These are phyloP conservation scores for Thomomys bottae DNA, from an alignment of 2,113 vertebrate species.

Conservation along the genomic window DNA sequence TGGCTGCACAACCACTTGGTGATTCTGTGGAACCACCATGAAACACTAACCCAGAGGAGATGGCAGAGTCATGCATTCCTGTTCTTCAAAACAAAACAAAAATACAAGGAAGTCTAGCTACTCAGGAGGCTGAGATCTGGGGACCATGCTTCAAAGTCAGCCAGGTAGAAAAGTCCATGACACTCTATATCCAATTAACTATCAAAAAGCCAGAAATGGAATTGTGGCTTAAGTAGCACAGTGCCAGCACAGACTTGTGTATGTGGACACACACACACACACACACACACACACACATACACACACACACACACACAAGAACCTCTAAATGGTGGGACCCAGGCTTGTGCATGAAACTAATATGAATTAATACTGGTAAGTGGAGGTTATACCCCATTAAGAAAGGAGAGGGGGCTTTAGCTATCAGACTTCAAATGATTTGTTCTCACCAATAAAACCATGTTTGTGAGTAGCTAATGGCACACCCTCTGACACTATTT, in stretches of 20 bases:
- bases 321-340: not conserved
- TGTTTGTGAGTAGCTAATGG: not conserved
- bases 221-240: too few species aligned
- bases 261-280: too few species aligned
- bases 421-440: not conserved
- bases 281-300: too few species aligned
- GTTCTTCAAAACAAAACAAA: not conserved
- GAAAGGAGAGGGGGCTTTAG: not conserved
- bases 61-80: not conserved
- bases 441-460: not conserved
- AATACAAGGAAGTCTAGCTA: too few species aligned
- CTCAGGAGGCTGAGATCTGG: too few species aligned
- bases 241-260: too few species aligned
- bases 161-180: too few species aligned
- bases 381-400: not conserved
- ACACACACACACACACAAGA: not conserved
- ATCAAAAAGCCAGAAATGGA: too few species aligned
- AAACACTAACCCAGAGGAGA: not conserved
- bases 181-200: too few species aligned
- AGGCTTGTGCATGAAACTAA: not conserved
- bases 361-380: not conserved
- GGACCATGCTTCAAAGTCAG: too few species aligned
- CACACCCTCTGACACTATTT: not conserved
- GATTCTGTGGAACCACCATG: not conserved
- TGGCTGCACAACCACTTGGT: too few species aligned